Conservation (phyloP, 2,113 vertebrate species). For the Pionites leucogaster region DNA sequence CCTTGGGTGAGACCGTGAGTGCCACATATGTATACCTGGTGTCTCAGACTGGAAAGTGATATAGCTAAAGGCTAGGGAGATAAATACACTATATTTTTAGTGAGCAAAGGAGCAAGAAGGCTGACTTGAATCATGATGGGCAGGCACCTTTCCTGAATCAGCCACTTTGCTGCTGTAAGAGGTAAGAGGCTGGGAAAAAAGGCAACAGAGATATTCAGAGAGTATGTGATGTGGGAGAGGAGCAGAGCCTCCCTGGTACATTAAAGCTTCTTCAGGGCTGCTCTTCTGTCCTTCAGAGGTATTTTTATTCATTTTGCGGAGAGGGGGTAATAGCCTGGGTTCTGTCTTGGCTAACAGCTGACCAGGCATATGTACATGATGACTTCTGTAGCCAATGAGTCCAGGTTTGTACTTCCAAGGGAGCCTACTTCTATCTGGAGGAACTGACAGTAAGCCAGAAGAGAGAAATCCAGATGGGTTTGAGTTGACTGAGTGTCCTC, state of each 20-base stretch:
- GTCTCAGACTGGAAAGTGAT: rapidly evolving
- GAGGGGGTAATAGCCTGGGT: background rate
- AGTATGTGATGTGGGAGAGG: background rate
- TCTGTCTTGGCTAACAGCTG: background rate
- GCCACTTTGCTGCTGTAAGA: background rate
- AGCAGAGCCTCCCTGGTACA: background rate
- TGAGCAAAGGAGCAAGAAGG: background rate
- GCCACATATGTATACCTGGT: too few species aligned
- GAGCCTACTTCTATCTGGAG: background rate
- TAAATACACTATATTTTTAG: background rate
- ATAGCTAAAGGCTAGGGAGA: background rate
- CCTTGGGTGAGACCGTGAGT: too few species aligned
- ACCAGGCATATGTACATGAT: background rate
- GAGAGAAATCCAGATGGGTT: background rate
- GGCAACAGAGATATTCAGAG: background rate
- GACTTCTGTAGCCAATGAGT: background rate
- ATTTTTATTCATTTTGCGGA: background rate
- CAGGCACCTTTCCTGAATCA: background rate
- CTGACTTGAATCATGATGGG: background rate
- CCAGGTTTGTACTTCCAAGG: background rate
- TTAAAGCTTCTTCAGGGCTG: background rate
- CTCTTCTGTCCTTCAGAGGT: background rate
- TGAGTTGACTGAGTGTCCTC: background rate
- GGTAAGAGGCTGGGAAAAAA: background rate
- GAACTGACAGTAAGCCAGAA: background rate